These are phyloP conservation scores for Hyperoplus lanceolatus DNA, from an alignment of 2,797 vertebrate genomes.

Conservation along the genomic window DNA sequence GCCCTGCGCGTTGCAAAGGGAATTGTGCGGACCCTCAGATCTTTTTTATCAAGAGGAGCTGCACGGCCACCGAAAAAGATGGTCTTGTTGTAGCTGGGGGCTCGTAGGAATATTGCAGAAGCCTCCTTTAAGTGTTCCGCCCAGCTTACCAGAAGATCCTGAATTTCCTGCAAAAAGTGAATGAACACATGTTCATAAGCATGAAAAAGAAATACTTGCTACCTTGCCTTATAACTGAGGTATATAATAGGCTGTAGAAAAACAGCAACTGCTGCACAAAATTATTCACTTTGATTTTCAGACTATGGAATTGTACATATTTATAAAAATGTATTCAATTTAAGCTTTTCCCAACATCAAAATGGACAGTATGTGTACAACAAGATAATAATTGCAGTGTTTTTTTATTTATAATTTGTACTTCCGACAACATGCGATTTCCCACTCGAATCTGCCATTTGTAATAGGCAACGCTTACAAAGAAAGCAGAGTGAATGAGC, in stretches of 20 bases:
- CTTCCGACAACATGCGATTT: not conserved
- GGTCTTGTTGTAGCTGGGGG: slow-evolving; percentile 86
- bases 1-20: slow-evolving; percentile 93
- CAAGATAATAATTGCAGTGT: not conserved
- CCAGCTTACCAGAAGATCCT: slow-evolving; percentile 91
- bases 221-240: not conserved
- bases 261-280: not conserved
- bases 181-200: not conserved
- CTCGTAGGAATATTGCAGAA: slow-evolving; percentile 88
- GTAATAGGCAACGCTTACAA: not conserved
- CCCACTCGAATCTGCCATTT: not conserved
- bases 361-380: not conserved
- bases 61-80: slow-evolving; percentile 88
- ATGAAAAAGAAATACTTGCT: not conserved
- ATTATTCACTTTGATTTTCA: not conserved
- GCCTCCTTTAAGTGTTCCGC: slow-evolving; percentile 86
- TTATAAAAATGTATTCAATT: not conserved
- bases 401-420: not conserved
- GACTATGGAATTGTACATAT: not conserved
- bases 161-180: slow-evolving; percentile 88
- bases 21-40: slow-evolving; percentile 87
- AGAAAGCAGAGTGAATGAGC: not conserved
- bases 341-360: not conserved
- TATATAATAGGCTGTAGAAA: not conserved
- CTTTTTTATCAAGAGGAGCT: slow-evolving; percentile 84